Conservation (phyloP, 1,140 invertebrate genomes). For the Eriosoma lanigerum region DNA sequence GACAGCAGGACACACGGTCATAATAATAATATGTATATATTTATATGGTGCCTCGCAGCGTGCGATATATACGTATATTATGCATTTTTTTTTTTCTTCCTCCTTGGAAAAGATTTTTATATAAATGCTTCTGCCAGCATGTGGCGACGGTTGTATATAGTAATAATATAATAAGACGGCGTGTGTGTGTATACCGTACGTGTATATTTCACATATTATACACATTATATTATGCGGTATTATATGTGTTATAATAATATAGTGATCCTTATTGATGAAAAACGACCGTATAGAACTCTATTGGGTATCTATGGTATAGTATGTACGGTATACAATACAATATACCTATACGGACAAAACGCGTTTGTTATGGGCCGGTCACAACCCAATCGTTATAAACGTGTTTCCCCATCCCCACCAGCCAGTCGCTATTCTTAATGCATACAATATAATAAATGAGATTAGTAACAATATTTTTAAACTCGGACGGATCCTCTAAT, state of each 20-base stretch:
- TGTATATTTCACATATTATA: background rate
- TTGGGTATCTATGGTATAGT: too few relatives aligned
- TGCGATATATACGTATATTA: background rate
- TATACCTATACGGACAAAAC: background rate
- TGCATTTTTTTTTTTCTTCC: background rate
- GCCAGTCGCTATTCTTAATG: too few relatives aligned
- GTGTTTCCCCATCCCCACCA: background rate
- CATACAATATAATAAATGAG: background rate
- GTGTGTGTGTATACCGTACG: background rate
- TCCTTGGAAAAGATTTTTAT: conserved; percentile 3
- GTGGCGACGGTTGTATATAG: background rate
- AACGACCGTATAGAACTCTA: conserved; percentile 13
- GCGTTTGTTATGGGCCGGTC: background rate
- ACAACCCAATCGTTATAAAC: conserved; percentile 23
- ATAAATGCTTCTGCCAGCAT: conserved; percentile 43
- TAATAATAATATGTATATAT: background rate
- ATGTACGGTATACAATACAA: too few relatives aligned
- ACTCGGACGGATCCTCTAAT: background rate
- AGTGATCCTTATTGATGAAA: conserved; percentile 40
- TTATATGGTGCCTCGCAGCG: conserved; percentile 9
- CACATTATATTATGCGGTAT: background rate
- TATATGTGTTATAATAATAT: too few relatives aligned
- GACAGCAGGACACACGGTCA: conserved; percentile 11
- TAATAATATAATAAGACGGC: background rate
- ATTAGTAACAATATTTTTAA: conserved; percentile 12